Percentiles rank a stretch among this genome's conserved stretches.
These are phyloP conservation scores for Cotesia congregata DNA, from an alignment of 2,888 invertebrate species.

Conservation along the genomic window DNA sequence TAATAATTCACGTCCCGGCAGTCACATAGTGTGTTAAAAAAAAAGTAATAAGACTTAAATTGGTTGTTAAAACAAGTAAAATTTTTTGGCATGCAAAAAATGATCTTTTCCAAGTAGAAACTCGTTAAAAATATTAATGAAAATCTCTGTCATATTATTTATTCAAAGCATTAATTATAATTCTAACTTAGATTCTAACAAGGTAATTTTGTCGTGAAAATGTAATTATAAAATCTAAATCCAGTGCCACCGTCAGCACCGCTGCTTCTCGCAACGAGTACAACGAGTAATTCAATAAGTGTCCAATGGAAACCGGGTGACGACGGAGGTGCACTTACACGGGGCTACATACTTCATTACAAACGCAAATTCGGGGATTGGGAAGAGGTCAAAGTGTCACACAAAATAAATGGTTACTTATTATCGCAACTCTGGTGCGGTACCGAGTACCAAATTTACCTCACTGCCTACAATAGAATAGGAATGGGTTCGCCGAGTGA, in stretches of 20 bases:
- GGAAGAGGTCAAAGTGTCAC: constrained; percentile 90
- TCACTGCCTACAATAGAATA: constrained; percentile 91
- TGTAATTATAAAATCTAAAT: constrained; percentile 68
- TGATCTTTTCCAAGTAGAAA: too few species aligned
- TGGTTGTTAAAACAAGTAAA: too few species aligned
- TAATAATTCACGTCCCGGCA: too few species aligned
- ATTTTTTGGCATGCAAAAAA: too few species aligned
- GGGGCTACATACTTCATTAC: constrained; percentile 90
- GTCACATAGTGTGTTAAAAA: too few species aligned
- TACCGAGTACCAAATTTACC: constrained; percentile 88
- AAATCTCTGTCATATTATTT: too few species aligned
- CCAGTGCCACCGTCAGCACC: constrained; percentile 91
- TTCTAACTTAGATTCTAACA: not conserved
- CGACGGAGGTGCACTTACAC: constrained; percentile 77
- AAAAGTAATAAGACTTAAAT: too few species aligned
- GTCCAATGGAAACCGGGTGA: constrained; percentile 87
- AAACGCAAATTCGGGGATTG: constrained; percentile 92
- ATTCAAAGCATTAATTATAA: not conserved
- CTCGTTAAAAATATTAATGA: too few species aligned
- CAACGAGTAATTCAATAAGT: constrained; percentile 86
- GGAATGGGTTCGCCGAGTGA: constrained; percentile 91
- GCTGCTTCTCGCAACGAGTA: constrained; percentile 83
- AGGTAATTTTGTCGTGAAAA: not conserved
- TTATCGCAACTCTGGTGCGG: constrained; percentile 90
- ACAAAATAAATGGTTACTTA: constrained; percentile 84